A percentile compares a stretch with the other conserved stretches of the same genome.
These are phyloP conservation scores for Blastobasis lacticolella DNA, from an alignment of 2,888 invertebrate genomes.

Conservation along the genomic window DNA sequence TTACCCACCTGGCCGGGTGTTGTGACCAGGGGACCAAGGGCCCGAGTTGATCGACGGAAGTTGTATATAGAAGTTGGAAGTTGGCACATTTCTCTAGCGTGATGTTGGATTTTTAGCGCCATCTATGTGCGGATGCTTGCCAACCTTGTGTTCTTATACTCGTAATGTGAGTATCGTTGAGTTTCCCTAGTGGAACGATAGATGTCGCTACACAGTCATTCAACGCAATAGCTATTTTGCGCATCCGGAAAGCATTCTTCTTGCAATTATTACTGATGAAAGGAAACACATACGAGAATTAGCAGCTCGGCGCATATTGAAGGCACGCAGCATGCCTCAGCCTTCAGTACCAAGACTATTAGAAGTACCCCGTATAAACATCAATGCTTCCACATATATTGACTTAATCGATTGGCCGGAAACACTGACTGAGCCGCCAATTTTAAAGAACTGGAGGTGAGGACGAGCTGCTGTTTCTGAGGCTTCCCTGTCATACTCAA, in stretches of 20 bases:
- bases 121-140: too few species aligned
- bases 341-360: constrained; percentile 9
- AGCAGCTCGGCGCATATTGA: constrained; percentile 18
- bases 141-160: too few species aligned
- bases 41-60: too few species aligned
- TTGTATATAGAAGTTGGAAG: too few species aligned
- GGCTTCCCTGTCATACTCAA: not conserved
- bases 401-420: constrained; percentile 19
- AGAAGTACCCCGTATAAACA: constrained; percentile 14
- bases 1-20: too few species aligned
- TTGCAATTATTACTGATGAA: constrained; percentile 18
- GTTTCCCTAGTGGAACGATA: too few species aligned
- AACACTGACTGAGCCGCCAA: constrained; percentile 9
- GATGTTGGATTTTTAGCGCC: too few species aligned
- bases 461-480: not conserved
- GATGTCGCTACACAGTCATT: too few species aligned
- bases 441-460: not conserved
- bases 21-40: too few species aligned
- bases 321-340: constrained; percentile 9
- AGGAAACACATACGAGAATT: constrained; percentile 18
- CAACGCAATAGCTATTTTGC: constrained; percentile 19
- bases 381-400: constrained; percentile 12
- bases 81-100: too few species aligned
- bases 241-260: constrained; percentile 23
- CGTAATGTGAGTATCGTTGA: too few species aligned